Percentiles rank a stretch among this genome's conserved stretches.
Evolutionary conservation across 2,113 vertebrate genomes (phyloP).

Genomic region (Otis tarda): DNA sequence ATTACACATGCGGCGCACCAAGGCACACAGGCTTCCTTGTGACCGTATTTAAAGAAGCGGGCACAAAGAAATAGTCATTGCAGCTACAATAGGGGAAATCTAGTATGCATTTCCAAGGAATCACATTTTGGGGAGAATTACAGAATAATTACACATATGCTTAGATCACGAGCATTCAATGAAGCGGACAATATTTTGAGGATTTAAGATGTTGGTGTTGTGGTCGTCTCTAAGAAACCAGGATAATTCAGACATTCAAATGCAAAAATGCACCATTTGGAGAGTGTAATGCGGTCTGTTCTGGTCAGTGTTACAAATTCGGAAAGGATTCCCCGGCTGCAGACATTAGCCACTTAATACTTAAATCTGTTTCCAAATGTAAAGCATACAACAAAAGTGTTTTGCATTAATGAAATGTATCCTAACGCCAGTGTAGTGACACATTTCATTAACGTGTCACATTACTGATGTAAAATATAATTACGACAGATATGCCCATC

Average conservation of each 20-base stretch:
- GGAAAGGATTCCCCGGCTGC: constrained; percentile 83
- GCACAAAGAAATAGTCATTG: constrained; percentile 90
- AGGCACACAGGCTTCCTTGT: constrained; percentile 81
- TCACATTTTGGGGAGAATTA: constrained; percentile 89
- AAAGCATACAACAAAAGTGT: constrained; percentile 85
- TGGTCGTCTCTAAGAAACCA: constrained; percentile 87
- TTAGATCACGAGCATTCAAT: constrained; percentile 89
- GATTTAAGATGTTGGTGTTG: constrained; percentile 93
- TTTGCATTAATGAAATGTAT: constrained; percentile 79
- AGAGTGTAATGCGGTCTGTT: constrained; percentile 88
- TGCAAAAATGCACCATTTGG: constrained; percentile 88
- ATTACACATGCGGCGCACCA: constrained; percentile 76
- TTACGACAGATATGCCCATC: constrained; percentile 70
- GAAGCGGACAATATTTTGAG: constrained; percentile 90
- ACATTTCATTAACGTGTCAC: constrained; percentile 75
- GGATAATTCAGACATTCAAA: constrained; percentile 91
- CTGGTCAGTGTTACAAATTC: constrained; percentile 86
- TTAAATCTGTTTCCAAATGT: constrained; percentile 89
- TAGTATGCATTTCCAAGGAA: constrained; percentile 86
- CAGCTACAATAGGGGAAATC: constrained; percentile 80
- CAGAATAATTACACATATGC: constrained; percentile 96
- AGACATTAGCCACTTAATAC: constrained; percentile 87
- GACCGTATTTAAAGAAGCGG: constrained; percentile 79
- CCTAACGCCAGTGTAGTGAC: constrained; percentile 58
- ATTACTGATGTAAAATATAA: constrained; percentile 75